Evolutionary conservation across 1,140 invertebrate genomes (phyloP).

Genomic region (Drosophila sulfurigaster): DNA sequence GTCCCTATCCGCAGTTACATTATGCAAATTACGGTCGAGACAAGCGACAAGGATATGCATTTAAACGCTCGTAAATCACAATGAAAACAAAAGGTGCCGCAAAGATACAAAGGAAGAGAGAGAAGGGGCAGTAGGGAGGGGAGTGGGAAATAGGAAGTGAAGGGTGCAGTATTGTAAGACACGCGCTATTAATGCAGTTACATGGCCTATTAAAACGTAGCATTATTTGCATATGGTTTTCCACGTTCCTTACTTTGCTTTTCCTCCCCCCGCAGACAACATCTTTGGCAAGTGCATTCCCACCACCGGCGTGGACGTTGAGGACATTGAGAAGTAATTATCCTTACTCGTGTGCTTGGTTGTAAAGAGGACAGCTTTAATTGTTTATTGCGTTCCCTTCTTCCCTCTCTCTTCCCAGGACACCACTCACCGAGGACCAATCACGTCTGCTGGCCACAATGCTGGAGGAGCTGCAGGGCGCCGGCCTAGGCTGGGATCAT

Average conservation of each 20-base stretch:
- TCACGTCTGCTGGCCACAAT: conserved; percentile 80
- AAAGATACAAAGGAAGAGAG: conserved; percentile 4
- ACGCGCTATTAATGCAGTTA: conserved; percentile 59
- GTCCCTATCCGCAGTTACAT: conserved; percentile 65
- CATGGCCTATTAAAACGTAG: conserved; percentile 62
- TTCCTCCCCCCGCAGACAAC: conserved; percentile 88
- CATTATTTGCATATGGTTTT: conserved; percentile 22
- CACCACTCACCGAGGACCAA: conserved; percentile 82
- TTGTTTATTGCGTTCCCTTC: not conserved
- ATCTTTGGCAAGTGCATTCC: conserved; percentile 93
- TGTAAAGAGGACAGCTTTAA: not conserved
- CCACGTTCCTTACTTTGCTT: not conserved
- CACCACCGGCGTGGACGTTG: conserved; percentile 87
- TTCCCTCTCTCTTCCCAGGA: conserved; percentile 36
- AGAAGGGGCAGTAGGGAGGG: not conserved
- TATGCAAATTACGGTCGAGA: conserved; percentile 74
- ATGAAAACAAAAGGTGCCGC: conserved; percentile 74
- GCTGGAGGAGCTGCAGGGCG: conserved; percentile 84
- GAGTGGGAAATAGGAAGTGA: not conserved
- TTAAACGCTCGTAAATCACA: conserved; percentile 79
- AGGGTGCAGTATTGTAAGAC: conserved; percentile 45
- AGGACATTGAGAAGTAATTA: conserved; percentile 88
- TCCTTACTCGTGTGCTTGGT: not conserved
- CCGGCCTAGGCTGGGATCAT: conserved; percentile 84
- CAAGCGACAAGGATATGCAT: conserved; percentile 73